Conservation (phyloP, 1,140 invertebrate species). For the Aradophagus sp. region DNA sequence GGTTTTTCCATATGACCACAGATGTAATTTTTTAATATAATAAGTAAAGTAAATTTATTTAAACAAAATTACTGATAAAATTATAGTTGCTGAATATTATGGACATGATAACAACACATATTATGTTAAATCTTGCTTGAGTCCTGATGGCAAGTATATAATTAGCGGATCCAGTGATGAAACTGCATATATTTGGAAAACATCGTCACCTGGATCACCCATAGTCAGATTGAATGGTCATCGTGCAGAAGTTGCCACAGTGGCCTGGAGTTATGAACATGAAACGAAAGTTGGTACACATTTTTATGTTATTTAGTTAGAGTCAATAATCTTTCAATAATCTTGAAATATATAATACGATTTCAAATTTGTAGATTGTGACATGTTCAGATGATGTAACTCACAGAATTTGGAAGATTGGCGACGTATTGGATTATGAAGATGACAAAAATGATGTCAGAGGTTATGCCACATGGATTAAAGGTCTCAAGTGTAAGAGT, state of each 20-base stretch:
- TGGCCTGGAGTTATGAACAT: slow-evolving; percentile 81
- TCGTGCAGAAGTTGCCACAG: slow-evolving; percentile 87
- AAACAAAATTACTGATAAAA: no score
- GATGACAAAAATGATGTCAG: slow-evolving; percentile 72
- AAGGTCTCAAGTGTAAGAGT: slow-evolving; percentile 22
- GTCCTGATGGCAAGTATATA: slow-evolving; percentile 85
- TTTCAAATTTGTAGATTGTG: slow-evolving; percentile 75
- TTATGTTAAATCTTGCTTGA: slow-evolving; percentile 88
- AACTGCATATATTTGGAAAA: slow-evolving; percentile 89
- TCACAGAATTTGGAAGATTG: slow-evolving; percentile 84
- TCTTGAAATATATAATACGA: background rate
- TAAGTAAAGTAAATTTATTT: no score
- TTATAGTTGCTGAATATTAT: slow-evolving; percentile 70
- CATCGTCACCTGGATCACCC: slow-evolving; percentile 78
- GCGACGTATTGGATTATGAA: slow-evolving; percentile 75
- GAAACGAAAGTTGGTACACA: slow-evolving; percentile 74
- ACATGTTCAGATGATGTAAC: slow-evolving; percentile 88
- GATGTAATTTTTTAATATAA: no score
- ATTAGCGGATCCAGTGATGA: slow-evolving; percentile 89
- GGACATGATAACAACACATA: slow-evolving; percentile 84
- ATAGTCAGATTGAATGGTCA: slow-evolving; percentile 83
- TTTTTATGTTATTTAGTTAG: background rate
- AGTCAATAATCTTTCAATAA: background rate
- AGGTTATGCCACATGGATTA: slow-evolving; percentile 76
- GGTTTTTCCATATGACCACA: no score